phyloP scores from a whole-genome alignment of 2,888 invertebrate genomes.

The Lepetodrilus schrolli region DNA sequence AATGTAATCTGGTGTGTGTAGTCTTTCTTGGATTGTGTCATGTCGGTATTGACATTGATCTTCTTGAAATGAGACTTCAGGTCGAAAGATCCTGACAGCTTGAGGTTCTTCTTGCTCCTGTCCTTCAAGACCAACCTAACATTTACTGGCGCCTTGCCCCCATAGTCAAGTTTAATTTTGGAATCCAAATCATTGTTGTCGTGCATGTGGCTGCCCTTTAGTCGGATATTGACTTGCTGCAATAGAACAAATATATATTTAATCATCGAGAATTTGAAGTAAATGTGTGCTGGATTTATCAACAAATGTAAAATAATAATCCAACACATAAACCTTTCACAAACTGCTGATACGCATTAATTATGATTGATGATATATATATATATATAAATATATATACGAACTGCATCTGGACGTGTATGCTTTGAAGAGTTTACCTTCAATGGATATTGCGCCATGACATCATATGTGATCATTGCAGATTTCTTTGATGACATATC shows the following conservation, averaged over 20 bases:
- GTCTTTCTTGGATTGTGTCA: not conserved
- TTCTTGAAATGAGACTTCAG: not conserved
- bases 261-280: no score
- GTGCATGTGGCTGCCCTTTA: slow-evolving; percentile 6
- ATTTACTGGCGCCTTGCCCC: not conserved
- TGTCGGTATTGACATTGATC: not conserved
- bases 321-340: no score
- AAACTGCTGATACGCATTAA: no score
- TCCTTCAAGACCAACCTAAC: not conserved
- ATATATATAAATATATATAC: no score
- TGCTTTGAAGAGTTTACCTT: no score
- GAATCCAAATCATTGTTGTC: not conserved
- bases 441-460: not conserved
- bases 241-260: not conserved
- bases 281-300: no score
- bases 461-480: not conserved
- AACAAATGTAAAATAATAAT: no score
- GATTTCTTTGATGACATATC: not conserved
- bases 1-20: not conserved
- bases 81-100: slow-evolving; percentile 3
- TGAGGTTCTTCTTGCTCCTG: not conserved
- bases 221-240: not conserved
- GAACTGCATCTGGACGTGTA: no score
- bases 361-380: no score
- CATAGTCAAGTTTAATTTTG: not conserved